A percentile compares a stretch with the other conserved stretches of the same genome.
Conservation (phyloP, 2,888 invertebrate genomes). For the Clepsis dumicolana region DNA sequence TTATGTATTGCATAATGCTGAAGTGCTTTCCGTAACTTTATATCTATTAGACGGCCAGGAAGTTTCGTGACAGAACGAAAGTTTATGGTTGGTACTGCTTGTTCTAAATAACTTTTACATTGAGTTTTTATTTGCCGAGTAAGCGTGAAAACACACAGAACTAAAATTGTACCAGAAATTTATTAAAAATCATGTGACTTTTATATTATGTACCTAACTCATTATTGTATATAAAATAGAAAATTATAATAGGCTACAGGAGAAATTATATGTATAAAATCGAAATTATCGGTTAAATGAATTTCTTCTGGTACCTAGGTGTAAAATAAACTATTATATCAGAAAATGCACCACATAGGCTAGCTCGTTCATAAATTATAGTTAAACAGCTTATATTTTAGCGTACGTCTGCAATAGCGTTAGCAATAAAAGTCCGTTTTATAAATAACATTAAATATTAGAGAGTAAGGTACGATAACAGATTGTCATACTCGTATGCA, state of each 20-base stretch:
- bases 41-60: slow-evolving; percentile 11
- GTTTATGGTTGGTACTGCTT: slow-evolving; percentile 15
- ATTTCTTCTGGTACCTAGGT: too few species aligned
- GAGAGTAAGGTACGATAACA: background rate
- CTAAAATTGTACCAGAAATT: background rate
- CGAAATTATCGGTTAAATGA: too few species aligned
- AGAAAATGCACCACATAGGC: too few species aligned
- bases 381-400: too few species aligned
- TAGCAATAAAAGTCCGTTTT: background rate
- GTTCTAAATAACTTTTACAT: slow-evolving; percentile 30
- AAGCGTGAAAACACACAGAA: slow-evolving; percentile 5
- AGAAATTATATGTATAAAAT: too few species aligned
- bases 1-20: background rate
- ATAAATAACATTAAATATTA: background rate
- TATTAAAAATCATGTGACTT: too few species aligned
- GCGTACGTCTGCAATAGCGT: background rate
- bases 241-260: too few species aligned
- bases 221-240: too few species aligned
- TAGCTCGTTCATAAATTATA: too few species aligned
- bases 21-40: slow-evolving; percentile 12
- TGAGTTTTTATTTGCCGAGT: slow-evolving; percentile 19
- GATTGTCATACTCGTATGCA: background rate
- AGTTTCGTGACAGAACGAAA: slow-evolving; percentile 23
- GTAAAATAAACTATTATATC: too few species aligned
- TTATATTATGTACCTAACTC: too few species aligned